Base-by-base conservation (phyloP, 1,140 invertebrate species). In the Brachionus sp. region DNA sequence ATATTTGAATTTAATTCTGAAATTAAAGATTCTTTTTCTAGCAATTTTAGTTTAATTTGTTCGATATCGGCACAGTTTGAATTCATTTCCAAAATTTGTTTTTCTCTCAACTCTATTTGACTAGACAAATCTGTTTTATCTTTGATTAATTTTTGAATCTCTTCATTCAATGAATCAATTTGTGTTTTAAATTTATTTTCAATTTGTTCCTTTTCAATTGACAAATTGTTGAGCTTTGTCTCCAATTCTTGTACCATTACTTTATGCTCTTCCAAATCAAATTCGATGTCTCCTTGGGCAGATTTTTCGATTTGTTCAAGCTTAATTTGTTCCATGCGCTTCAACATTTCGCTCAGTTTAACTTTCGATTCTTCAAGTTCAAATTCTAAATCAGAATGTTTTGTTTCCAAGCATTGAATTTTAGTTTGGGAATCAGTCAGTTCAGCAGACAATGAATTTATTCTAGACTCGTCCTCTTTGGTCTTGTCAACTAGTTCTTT, bases 311-410 rank as follows among this genome's bases (percentile, higher is more conserved):
- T 70, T 86, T 86, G 57, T 88, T 85, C 77, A 86, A 86, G 39
- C 84, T 85, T 83, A 87, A 87, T 16, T 87, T 86, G 66, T 2
- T 62, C 86, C 85, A 19, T 85, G 84, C 16, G 87, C 82, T 83
- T 88, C 87, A 77, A 88, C 86, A 7, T 86, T 88, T 19, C 88
- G 85, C 82, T 88, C 86, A 75, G 86, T 87, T 80, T 80, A 5
- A 62, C 50, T 37, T 80, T 80, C 1, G 46, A 29, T 42, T 88
- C 88, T 4, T 87, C 85, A 84, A 87, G 87, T 0, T 84, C 80
- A 13, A 85, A 85, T 33, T 87, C 86, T 0, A 84, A 84, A 12
- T 86, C 85, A 12, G 82, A 68, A 50, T 85, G 85, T 39, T 77
- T 82, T 7, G 62, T 39, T 70, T 85, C 84, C 62, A 86, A 37